A percentile compares a stretch with the other conserved stretches of the same genome.
Evolutionary conservation across 2,113 vertebrate species (phyloP).

Genomic region (Myiozetetes cayanensis): DNA sequence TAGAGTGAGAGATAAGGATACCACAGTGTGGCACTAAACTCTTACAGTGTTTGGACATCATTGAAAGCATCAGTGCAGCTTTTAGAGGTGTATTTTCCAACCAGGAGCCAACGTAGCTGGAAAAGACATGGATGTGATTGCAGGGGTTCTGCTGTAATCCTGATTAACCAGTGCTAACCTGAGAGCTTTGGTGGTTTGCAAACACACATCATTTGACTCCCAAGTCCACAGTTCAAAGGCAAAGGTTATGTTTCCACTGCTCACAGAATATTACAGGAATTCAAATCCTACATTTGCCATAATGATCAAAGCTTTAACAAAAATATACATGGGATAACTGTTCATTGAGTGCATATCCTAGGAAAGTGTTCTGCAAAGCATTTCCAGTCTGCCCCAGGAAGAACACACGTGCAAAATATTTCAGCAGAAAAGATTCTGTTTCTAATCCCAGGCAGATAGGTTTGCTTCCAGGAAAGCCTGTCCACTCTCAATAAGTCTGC

Average conservation of each 20-base stretch:
- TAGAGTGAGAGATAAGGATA: background rate
- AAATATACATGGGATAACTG: background rate
- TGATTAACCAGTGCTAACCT: background rate
- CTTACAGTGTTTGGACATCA: background rate
- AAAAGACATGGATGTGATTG: background rate
- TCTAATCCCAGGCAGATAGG: background rate
- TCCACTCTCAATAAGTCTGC: background rate
- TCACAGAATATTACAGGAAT: background rate
- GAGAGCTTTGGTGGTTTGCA: background rate
- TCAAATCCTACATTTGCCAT: background rate
- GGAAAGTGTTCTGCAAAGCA: background rate
- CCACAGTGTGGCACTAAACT: background rate
- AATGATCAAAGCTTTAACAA: background rate
- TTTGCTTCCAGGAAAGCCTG: background rate
- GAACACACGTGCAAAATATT: background rate
- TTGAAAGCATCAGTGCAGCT: background rate
- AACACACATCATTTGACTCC: background rate
- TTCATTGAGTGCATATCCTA: background rate
- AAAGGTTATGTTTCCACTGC: background rate
- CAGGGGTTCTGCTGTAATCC: background rate
- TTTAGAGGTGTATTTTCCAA: background rate
- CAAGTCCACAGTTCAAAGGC: background rate
- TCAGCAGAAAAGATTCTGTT: background rate
- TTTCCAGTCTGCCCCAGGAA: background rate
- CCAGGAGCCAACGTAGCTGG: background rate